Conservation (phyloP, 2,113 vertebrate species). For the Nestor notabilis region DNA sequence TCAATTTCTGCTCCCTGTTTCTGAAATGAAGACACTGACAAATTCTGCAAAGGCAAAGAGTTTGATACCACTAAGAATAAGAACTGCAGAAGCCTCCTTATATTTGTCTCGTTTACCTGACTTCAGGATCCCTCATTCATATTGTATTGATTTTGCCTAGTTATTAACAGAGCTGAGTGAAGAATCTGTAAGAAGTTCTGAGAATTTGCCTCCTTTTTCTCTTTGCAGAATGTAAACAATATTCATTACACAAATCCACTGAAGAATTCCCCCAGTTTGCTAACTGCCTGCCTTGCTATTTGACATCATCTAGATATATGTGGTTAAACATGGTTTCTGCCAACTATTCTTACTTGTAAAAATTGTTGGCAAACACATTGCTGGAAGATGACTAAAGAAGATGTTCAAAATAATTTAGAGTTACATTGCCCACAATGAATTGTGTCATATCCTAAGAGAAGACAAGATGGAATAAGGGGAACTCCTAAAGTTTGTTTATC, state of each 20-base stretch:
- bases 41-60: not conserved
- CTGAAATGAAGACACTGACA: constrained; percentile 15
- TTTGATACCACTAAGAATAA: not conserved
- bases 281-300: not conserved
- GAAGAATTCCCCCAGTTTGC: not conserved
- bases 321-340: not conserved
- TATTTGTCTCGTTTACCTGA: not conserved
- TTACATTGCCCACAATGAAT: not conserved
- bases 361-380: constrained; percentile 10
- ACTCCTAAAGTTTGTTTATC: not conserved
- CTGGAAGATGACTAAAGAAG: not conserved
- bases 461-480: not conserved
- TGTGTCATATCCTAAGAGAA: not conserved
- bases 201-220: not conserved
- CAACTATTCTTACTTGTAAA: not conserved
- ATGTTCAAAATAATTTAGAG: not conserved
- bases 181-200: not conserved
- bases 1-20: constrained; percentile 35
- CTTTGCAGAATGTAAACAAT: not conserved
- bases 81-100: not conserved
- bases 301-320: constrained; percentile 27
- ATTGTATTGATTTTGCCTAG: not conserved
- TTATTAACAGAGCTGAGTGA: not conserved
- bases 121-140: constrained; percentile 16
- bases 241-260: not conserved